A percentile compares a stretch with the other conserved stretches of the same genome.
phyloP scores from a whole-genome alignment of 2,797 vertebrate genomes.

The Aselliscus stoliczkanus region DNA sequence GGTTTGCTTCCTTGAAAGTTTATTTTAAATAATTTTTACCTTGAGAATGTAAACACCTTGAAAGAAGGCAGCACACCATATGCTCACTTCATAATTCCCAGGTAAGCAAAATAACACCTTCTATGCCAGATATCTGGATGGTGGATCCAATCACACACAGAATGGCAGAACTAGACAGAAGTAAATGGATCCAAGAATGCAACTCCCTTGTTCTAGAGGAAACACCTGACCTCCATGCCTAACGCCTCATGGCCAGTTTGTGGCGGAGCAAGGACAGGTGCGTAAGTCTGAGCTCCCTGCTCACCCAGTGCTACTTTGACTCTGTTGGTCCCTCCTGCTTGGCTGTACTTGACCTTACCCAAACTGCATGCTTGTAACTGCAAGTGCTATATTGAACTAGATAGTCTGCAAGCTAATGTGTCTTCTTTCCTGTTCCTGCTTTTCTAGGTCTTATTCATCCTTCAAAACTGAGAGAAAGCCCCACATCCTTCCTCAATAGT shows the following conservation, averaged over 20 bases:
- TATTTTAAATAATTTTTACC: slow-evolving; percentile 18
- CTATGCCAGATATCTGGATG: background rate
- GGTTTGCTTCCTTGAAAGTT: slow-evolving; percentile 8
- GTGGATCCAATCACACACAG: background rate
- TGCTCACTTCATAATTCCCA: background rate
- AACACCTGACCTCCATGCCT: background rate
- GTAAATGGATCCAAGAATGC: background rate
- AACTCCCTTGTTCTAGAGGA: background rate
- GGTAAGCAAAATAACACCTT: background rate
- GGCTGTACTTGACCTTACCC: background rate
- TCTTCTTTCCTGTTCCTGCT: background rate
- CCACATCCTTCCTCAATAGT: background rate
- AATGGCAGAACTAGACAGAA: background rate
- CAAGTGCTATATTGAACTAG: background rate
- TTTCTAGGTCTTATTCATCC: background rate
- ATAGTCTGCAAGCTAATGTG: background rate
- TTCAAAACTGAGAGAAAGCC: background rate
- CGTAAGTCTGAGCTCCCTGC: background rate
- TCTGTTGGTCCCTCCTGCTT: background rate
- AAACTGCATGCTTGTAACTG: background rate
- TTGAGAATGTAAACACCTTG: background rate
- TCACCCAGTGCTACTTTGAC: background rate
- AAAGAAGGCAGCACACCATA: background rate
- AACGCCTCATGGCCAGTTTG: background rate
- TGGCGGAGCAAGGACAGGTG: background rate